Base-by-base conservation (phyloP, 53 echinoderm and acorn worm species). In the Zoroaster sp. region DNA sequence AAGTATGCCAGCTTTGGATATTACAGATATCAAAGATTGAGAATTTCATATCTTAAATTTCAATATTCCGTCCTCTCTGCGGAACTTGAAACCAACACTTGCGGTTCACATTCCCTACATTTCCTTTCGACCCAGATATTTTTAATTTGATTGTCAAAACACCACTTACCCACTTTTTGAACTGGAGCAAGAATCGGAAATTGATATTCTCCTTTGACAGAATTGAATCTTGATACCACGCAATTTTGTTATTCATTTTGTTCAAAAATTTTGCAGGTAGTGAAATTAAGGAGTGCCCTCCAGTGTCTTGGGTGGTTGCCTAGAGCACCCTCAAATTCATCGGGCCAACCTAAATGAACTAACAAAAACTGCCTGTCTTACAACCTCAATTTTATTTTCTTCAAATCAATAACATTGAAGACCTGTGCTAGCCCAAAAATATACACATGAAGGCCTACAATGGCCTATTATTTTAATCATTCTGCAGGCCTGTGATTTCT, bases 121-220 rank as follows among this genome's bases (percentile, higher is more conserved):
- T 39, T 72, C n/a, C 37, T 40, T 72, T 40, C 40, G 13, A 72
- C 40, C 40, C 37, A 40, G 40, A 38, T 13, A 12, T 23, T 7
- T 30, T 74, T 42, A 42, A 41, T 45, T 32, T 46, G 76, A 31
- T 12, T 32, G 15, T 15, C 13, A 25, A 23, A 43, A 25, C 40
- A 73, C 43, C 76, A 51, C 51, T 46, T 30, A 32, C 76, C 51
- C 76, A 51, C 32, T 76, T 49, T 73, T 32, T 76, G 34, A 76
- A 47, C 51, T 51, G 31, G 47, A 15, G 76, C 76, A 47, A 49
- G 21, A 25, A 45, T 12, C 45, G 37, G 40, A 81, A 67, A 81
- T 81, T 81, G 81, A 81, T 66, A 28, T 65, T 81, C 66, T 81
- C 81, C 81, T 66, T 35, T 67, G 18, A 32, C n/a, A 31, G 21